Evolutionary conservation across 2,888 invertebrate genomes (phyloP), one percentile per base, ranked within the genome.

Genomic region (Ichneumon xanthorius): DNA sequence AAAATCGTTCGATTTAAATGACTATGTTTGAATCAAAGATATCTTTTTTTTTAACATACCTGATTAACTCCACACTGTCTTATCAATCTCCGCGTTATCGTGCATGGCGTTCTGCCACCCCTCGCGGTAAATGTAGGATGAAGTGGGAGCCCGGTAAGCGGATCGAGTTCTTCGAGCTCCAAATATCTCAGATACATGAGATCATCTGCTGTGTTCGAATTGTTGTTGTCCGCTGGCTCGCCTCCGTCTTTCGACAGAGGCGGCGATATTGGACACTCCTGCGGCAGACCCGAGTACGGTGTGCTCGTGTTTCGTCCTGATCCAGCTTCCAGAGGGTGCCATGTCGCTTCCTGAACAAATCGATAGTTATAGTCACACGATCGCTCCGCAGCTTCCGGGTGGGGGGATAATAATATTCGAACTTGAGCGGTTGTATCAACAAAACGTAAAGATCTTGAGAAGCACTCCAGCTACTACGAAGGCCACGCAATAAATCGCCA

Each of bases 31-130:
- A 30, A 16, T 63, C 16, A 22, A 58, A 4, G 14, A 50, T 4
- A 55, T 37, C 14, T 75, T 65, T 16, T 14, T 76, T n/a, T 50
- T 2, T 14, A 45, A 82, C 86, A 26, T 84, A 93, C 94, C 92
- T 92, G 93, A 90, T 92, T 93, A 68, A 84, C 89, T 1, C 90
- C 88, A 48, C 89, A 88, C 58, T 91, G 93, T 85, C 94, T 92
- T 65, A 92, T 89, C 79, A 94, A 95, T 94, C 95, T 95, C 92
- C 97, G 97, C 65, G 97, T 97, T 84, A 96, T 96, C 19, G 98
- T 98, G 92, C 98, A 98, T 0, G 98, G 98, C 1, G 98, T 98
- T 81, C 97, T 95, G 11, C 97, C 97, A 86, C 95, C 95, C 86
- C 95, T 94, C 92, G 95, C 86, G 92, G 95, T 90, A 93, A 95